phyloP scores from a whole-genome alignment of 2,888 invertebrate genomes.

The Electrophaes corylata region DNA sequence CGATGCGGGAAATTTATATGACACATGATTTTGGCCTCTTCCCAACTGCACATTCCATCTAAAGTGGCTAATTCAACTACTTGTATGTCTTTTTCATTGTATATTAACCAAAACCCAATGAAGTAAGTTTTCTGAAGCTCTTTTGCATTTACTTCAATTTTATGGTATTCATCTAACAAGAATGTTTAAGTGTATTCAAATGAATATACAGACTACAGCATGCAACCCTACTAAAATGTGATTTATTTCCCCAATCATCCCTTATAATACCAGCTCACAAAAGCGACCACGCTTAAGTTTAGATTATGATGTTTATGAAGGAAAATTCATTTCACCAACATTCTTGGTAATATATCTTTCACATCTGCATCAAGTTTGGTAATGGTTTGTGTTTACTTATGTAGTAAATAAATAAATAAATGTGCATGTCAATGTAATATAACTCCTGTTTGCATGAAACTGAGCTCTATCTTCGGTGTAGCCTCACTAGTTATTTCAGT shows the following conservation, averaged over 20 bases:
- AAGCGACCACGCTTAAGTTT: slow-evolving; percentile 40
- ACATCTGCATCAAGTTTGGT: no score
- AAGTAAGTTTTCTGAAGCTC: no score
- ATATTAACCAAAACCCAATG: no score
- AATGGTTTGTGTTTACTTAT: no score
- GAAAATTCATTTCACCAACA: slow-evolving; percentile 47
- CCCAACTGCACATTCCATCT: slow-evolving; percentile 1
- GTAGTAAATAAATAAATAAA: no score
- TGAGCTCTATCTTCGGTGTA: no score
- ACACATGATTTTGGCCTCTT: slow-evolving; percentile 6
- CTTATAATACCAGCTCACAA: slow-evolving; percentile 42
- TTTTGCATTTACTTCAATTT: no score
- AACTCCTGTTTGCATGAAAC: no score
- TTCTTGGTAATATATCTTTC: slow-evolving; percentile 27
- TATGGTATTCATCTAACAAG: background rate
- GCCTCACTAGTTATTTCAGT: no score
- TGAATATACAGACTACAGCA: slow-evolving; percentile 13
- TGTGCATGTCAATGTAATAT: no score
- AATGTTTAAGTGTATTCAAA: background rate
- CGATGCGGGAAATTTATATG: slow-evolving; percentile 11
- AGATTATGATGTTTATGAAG: slow-evolving; percentile 45
- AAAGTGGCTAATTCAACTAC: background rate
- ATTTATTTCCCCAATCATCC: slow-evolving; percentile 32
- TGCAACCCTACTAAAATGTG: slow-evolving; percentile 26
- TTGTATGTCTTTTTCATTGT: background rate